These are phyloP conservation scores for Irena cyanogastra DNA, from an alignment of 2,113 vertebrate genomes.

Conservation along the genomic window DNA sequence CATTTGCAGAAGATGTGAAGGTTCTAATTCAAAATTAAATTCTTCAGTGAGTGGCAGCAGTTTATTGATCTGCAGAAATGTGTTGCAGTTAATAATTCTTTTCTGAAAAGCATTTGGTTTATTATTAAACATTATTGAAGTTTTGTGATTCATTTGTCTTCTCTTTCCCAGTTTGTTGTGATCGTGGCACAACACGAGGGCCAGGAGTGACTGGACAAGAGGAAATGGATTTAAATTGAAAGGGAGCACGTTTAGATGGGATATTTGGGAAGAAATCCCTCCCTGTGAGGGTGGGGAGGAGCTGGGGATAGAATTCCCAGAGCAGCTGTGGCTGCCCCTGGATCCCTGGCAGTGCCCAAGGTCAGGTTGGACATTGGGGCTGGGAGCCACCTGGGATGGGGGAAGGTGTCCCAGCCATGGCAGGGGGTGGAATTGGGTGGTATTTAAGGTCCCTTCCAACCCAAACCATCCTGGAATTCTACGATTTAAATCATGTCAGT, in stretches of 20 bases:
- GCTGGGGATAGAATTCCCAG: background rate
- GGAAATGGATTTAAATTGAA: background rate
- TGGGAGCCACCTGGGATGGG: rapidly evolving
- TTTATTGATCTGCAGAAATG: background rate
- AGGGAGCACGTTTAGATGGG: too few relatives aligned
- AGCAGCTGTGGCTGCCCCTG: background rate
- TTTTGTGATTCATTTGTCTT: background rate
- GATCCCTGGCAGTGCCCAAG: rapidly evolving
- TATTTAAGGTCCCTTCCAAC: background rate
- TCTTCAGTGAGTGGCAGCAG: background rate
- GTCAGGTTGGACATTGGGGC: rapidly evolving
- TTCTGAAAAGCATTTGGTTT: background rate
- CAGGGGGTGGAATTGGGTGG: too few relatives aligned
- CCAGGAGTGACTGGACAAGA: background rate
- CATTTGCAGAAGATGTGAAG: background rate
- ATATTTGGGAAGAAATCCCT: background rate
- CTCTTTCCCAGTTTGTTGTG: background rate
- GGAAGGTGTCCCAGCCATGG: background rate
- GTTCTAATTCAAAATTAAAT: background rate
- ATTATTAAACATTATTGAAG: background rate
- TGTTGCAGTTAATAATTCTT: background rate
- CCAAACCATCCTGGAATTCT: background rate
- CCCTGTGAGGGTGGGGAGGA: rapidly evolving
- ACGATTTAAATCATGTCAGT: rapidly evolving
- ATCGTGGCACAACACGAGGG: background rate